Base-by-base conservation (phyloP, 2,888 invertebrate species). In the Torymus texanus region DNA sequence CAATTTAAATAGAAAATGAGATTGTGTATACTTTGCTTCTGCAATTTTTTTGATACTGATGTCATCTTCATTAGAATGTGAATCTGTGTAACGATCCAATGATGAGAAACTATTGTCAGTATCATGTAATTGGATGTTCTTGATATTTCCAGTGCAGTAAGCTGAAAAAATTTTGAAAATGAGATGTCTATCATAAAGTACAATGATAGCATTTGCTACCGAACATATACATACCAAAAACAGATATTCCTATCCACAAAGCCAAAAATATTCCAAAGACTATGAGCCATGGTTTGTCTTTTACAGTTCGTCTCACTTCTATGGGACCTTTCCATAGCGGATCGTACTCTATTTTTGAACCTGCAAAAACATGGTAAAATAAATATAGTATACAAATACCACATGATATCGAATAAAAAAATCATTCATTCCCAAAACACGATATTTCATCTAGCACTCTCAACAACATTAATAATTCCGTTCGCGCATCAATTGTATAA, bases 261-360 rank as follows among this genome's bases (percentile, higher is more conserved):
- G 21, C 3, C 0, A 76, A 14, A 63, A 41, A 65, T 10, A 77
- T 13, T 62, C 56, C 59, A 59, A 77, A 53, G 3, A 59, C 18
- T 11, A 71, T 51, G 2, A 65, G 21, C 50, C 56, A 73, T 12
- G 53, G 18, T 5, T 11, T 24, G 66, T 78, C 74, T 4, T 73
- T 78, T 63, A 5, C 18, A 0, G 8, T 12, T 11, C 78, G 61
- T 2, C 5, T 8, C 11, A 16, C 56, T 8, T 73, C 16, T 24
- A 78, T 18, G 4, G 78, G 78, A 3, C 73, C 68, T 24, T 63
- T 66, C 78, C 73, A 74, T 58, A 58, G 18, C 1, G 78, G 74
- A 29, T 78, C 73, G n/a, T 74, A 74, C 12, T 62, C 41, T n/a
- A 74, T 56, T 56, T 59, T 74, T 73, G 75, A 21, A 24, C 75